These are phyloP conservation scores for Hemibagrus guttatus DNA, from an alignment of 2,797 vertebrate genomes.

Conservation along the genomic window DNA sequence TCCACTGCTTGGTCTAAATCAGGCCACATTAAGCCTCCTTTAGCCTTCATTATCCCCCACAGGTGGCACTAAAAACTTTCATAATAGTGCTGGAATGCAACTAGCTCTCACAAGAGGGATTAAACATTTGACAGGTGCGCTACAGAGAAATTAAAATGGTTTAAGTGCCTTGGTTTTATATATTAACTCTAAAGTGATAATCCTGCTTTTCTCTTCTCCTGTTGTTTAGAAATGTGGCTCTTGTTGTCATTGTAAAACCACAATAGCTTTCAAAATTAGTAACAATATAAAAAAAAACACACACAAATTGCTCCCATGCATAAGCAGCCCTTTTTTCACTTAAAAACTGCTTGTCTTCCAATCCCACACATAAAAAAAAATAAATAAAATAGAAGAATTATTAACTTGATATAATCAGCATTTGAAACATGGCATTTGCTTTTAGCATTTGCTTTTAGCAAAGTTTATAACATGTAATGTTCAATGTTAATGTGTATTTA, in stretches of 20 bases:
- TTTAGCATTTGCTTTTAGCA: not conserved
- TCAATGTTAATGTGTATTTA: not conserved
- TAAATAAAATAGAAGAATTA: not conserved
- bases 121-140: not conserved
- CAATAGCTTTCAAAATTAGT: not conserved
- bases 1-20: not conserved
- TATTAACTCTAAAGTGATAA: not conserved
- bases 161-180: not conserved
- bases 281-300: not conserved
- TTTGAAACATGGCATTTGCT: not conserved
- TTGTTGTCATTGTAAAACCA: not conserved
- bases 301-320: not conserved
- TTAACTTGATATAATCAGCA: not conserved
- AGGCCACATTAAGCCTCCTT: not conserved
- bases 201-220: not conserved
- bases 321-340: not conserved
- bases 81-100: constrained; percentile 4
- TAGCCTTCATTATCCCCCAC: not conserved
- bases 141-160: not conserved
- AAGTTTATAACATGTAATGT: not conserved
- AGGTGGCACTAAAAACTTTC: not conserved
- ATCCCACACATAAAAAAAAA: not conserved
- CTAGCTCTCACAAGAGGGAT: not conserved
- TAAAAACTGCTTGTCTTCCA: not conserved
- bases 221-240: not conserved